Percentiles rank a stretch among this genome's conserved stretches.
These are phyloP conservation scores for Pentalonia nigronervosa DNA, from an alignment of 1,140 invertebrate species.

Conservation along the genomic window DNA sequence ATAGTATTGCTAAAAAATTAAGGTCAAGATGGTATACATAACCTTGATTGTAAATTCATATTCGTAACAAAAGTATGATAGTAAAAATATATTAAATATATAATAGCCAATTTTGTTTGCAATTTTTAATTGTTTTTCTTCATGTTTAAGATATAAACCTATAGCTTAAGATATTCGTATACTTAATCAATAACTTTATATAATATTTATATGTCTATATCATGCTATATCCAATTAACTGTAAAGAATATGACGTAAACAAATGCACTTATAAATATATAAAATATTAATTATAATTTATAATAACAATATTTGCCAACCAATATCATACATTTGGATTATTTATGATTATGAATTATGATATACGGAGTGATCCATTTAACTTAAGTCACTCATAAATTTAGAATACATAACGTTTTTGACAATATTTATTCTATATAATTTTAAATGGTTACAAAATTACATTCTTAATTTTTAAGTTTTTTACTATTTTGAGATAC, in stretches of 20 bases:
- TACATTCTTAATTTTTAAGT: neutral
- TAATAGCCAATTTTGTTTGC: neutral
- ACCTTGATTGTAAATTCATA: neutral
- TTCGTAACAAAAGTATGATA: neutral
- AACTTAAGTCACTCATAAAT: neutral
- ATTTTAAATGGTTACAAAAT: too few species aligned
- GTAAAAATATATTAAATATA: neutral
- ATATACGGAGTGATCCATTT: neutral
- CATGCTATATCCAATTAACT: neutral
- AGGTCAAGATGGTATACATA: neutral
- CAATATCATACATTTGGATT: neutral
- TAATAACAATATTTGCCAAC: slow-evolving; percentile 4
- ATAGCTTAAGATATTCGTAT: neutral
- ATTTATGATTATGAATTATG: neutral
- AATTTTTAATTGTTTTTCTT: neutral
- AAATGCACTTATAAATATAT: neutral
- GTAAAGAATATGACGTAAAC: neutral
- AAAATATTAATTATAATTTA: neutral
- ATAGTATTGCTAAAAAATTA: neutral
- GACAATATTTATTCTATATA: neutral
- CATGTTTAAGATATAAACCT: neutral
- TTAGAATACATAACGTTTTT: neutral
- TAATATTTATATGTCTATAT: neutral
- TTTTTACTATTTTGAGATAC: neutral
- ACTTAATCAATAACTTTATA: neutral